phyloP scores from a whole-genome alignment of 92 coral and sea anemone species.

The Phenganax marumi region DNA sequence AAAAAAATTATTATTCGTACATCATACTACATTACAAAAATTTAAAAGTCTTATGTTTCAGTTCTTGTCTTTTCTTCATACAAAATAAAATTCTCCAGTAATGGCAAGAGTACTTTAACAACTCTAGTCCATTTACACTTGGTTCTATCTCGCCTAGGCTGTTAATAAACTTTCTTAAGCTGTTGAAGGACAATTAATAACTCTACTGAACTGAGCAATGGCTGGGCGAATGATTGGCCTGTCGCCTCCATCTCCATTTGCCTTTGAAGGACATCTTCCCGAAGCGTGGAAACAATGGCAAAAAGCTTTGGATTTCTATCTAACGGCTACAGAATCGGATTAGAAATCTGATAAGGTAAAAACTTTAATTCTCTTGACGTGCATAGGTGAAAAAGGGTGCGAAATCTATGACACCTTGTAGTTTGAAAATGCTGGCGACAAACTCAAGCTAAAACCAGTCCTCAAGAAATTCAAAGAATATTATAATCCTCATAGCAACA shows the following conservation, averaged over 20 bases:
- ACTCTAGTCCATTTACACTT: no score
- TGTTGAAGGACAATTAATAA: no score
- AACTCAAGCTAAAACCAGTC: conserved; percentile 41
- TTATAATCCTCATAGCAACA: conserved; percentile 61
- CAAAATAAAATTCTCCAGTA: no score
- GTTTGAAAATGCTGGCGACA: conserved; percentile 41
- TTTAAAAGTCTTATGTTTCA: no score
- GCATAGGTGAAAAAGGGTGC: conserved; percentile 49
- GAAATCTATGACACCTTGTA: conserved; percentile 54
- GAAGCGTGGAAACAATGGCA: conserved; percentile 53
- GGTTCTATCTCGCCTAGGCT: no score
- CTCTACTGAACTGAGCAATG: neutral
- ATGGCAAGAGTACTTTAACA: no score
- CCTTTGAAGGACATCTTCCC: conserved; percentile 42
- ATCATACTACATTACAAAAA: no score
- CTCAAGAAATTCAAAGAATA: conserved; percentile 50
- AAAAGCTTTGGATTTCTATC: conserved; percentile 47
- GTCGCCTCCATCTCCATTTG: conserved; percentile 16
- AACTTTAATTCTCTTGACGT: conserved; percentile 47
- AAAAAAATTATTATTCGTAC: no score
- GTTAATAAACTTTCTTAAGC: no score
- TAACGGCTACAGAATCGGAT: conserved; percentile 37
- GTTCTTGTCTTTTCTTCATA: no score
- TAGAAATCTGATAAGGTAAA: conserved; percentile 45
- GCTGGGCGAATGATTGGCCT: neutral